phyloP scores from a whole-genome alignment of 2,113 vertebrate genomes.

The Triplophysa siluroides region DNA sequence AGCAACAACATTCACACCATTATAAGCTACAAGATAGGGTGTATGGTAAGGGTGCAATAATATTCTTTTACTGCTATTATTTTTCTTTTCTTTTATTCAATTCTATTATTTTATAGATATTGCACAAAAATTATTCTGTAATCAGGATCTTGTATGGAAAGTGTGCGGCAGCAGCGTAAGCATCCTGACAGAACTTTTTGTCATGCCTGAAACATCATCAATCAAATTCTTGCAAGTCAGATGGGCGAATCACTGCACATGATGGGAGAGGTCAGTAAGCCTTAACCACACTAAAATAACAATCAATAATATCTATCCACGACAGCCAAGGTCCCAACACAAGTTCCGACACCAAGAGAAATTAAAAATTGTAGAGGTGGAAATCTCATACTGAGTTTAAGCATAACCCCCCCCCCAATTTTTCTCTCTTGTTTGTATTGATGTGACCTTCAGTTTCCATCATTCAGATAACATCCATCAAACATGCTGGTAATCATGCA shows the following conservation, averaged over 20 bases:
- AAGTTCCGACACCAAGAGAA: constrained; percentile 18
- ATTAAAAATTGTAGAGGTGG: constrained; percentile 14
- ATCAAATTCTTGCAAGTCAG: constrained; percentile 29
- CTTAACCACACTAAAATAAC: constrained; percentile 39
- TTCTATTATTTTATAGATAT: background rate
- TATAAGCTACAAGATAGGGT: no score
- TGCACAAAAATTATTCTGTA: background rate
- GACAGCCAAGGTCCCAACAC: constrained; percentile 9
- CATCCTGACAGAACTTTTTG: constrained; percentile 6
- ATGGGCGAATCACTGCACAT: constrained; percentile 24
- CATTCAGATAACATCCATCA: constrained; percentile 38
- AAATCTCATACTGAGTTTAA: background rate
- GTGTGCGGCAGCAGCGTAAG: constrained; percentile 4
- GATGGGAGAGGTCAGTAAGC: constrained; percentile 27
- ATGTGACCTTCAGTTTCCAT: constrained; percentile 70
- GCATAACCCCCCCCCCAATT: constrained; percentile 52
- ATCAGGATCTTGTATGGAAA: background rate
- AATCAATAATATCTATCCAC: constrained; percentile 44
- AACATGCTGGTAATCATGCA: constrained; percentile 22
- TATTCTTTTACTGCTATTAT: no score
- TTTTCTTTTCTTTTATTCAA: no score
- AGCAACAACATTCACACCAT: no score
- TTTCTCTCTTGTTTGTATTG: constrained; percentile 62
- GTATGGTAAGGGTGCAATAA: no score
- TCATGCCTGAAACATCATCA: constrained; percentile 12